Base-by-base conservation (phyloP, 2,888 invertebrate species). In the Thymelicus acteon region DNA sequence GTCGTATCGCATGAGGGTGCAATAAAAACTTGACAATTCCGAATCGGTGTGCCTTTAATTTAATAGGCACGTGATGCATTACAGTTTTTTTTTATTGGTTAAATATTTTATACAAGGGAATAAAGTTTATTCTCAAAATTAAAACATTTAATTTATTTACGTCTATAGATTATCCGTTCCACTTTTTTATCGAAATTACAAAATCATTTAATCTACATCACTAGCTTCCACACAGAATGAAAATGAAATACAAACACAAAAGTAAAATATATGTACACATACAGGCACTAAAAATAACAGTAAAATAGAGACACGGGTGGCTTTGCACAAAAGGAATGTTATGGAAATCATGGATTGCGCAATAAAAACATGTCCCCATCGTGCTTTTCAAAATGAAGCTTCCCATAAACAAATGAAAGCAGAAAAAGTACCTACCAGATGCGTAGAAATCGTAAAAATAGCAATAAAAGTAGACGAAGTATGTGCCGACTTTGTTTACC, bases 361-460 rank as follows among this genome's bases (percentile, higher is more conserved):
- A 58, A 39, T 58, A 58, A 58, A 58, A 58, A 54, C 24, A 54
- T 24, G 54, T 54, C 54, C 54, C 54, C 54, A 54, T 24, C 12
- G 12, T 8, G 24, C 54, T 54, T 54, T 54, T 54, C 54, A 54
- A 54, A 54, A 54, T 24, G 10, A 54, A 54, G 54, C 54, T 8
- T 54, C 24, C n/a, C 67, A 52, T 6, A n/a, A 39, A 49, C 6
- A 60, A 52, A 15, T 10, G 65, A 57, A 54, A 65, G 7, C n/a
- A 54, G 54, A 24, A 54, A 54, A 57, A 44, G 40, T 44, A 57
- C 10, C 40, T 19, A 57, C 39, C 60, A 60, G 40, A 52, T 52
- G 40, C 44, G 49, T 68, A 39, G 57, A 60, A 64, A 64, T 64
- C 70, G 70, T 70, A 70, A 70, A 68, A 64, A 70, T 64, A 44